A percentile compares a stretch with the other conserved stretches of the same genome.
These are phyloP conservation scores for Herpetotheres cachinnans DNA, from an alignment of 2,113 vertebrate genomes.

Conservation along the genomic window DNA sequence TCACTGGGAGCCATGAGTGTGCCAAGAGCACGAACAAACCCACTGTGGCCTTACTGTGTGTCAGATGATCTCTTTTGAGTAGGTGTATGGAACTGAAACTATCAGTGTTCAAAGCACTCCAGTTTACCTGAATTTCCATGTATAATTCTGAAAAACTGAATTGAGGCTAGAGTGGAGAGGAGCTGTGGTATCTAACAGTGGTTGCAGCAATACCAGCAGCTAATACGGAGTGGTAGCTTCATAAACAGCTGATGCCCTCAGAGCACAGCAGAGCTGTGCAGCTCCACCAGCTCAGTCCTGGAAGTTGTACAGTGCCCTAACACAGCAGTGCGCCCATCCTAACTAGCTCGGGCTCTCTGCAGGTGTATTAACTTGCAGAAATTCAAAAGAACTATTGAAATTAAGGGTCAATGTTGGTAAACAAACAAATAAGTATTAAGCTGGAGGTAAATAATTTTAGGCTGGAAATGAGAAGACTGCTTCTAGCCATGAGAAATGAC, in stretches of 20 bases:
- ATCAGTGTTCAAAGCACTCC: neutral
- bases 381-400: neutral
- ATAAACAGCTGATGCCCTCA: neutral
- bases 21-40: neutral
- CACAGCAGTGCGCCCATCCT: accelerated
- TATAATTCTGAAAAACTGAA: neutral
- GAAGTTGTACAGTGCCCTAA: neutral
- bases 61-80: neutral
- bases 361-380: neutral
- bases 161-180: neutral
- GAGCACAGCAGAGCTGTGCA: neutral
- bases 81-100: neutral
- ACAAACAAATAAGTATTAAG: neutral
- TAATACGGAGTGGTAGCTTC: neutral
- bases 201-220: neutral
- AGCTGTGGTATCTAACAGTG: neutral
- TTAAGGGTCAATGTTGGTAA: neutral
- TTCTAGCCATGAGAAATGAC: neutral
- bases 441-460: neutral
- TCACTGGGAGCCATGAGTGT: neutral
- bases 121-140: neutral
- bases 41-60: accelerated
- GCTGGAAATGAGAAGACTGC: neutral
- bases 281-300: neutral
- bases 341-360: neutral